Base-by-base conservation (phyloP, 1,140 invertebrate species). In the Drosophila pseudoananassae region DNA sequence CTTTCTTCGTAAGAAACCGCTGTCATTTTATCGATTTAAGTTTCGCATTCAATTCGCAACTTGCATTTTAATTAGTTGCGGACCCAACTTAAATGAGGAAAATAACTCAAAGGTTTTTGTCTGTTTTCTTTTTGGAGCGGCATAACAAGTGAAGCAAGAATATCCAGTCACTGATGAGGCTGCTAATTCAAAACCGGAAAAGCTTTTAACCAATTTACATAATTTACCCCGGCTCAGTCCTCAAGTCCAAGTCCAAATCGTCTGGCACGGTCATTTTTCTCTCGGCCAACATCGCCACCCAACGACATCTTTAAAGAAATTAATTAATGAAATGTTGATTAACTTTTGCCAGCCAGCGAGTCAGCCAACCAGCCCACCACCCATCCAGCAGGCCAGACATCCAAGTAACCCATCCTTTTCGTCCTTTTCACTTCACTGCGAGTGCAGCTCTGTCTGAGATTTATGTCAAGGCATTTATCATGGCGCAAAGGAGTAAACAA, bases 281-380 rank as follows among this genome's bases (percentile, higher is more conserved):
- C 46, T 69, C 33, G 65, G 50, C 61, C 54, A 20, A 50, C 50
- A 33, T 50, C 36, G 50, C 46, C 70, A 43, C 60, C 66, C 65
- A 64, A 61, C 79, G 79, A 88, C 83, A 88, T 88, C 79, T 87
- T 88, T 88, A 88, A 88, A 88, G 83, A 88, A 88, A 89, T 89
- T 89, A 89, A 89, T 89, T 89, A 89, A 89, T 89, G 84, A 90
- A 89, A 89, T 89, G 84, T 89, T 89, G 84, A 89, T 89, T 89
- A 89, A 89, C 84, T 89, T 89, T 89, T 89, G 84, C 84, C 84
- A 89, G 77, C 56, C 87, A 64, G 72, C 61, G 40, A 53, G 33
- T n/a, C 10, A 12, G 33, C 12, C 33, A 36, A 27, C 5, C 25
- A 27, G 25, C 25, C 5, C 4, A 10, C 33, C 33, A 36, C 9